These are phyloP conservation scores for Prunella fulvescens DNA, from an alignment of 2,113 vertebrate species.

Conservation along the genomic window DNA sequence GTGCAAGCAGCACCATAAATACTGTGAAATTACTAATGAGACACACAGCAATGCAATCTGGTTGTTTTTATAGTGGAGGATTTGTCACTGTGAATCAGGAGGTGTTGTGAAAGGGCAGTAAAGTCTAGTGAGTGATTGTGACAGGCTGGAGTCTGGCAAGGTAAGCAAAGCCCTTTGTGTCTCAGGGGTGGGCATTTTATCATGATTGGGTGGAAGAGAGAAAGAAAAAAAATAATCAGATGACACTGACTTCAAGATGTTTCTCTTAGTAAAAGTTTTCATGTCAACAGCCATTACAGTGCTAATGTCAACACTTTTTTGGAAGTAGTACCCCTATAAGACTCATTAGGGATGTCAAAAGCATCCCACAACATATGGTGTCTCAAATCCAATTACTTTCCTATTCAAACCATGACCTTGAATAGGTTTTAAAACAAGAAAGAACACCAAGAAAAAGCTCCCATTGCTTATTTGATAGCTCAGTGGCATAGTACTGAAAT, in stretches of 20 bases:
- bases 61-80: background rate
- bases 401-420: constrained; percentile 54
- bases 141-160: background rate
- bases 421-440: background rate
- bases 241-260: background rate
- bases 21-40: constrained; percentile 7
- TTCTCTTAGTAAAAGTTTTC: background rate
- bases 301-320: background rate
- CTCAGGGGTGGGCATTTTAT: background rate
- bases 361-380: constrained; percentile 31
- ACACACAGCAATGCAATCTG: background rate
- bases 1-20: constrained; percentile 20
- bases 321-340: background rate
- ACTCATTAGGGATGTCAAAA: constrained; percentile 21
- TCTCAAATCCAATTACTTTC: constrained; percentile 49
- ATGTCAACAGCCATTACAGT: background rate
- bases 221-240: background rate
- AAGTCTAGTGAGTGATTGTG: background rate
- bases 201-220: background rate
- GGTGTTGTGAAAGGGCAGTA: background rate
- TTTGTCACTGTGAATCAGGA: constrained; percentile 2
- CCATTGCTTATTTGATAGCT: background rate
- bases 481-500: background rate
- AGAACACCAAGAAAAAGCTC: background rate
- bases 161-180: background rate